Percentiles rank a stretch among this genome's conserved stretches.
These are phyloP conservation scores for Phaedon cochleariae DNA, from an alignment of 2,888 invertebrate genomes.

Conservation along the genomic window DNA sequence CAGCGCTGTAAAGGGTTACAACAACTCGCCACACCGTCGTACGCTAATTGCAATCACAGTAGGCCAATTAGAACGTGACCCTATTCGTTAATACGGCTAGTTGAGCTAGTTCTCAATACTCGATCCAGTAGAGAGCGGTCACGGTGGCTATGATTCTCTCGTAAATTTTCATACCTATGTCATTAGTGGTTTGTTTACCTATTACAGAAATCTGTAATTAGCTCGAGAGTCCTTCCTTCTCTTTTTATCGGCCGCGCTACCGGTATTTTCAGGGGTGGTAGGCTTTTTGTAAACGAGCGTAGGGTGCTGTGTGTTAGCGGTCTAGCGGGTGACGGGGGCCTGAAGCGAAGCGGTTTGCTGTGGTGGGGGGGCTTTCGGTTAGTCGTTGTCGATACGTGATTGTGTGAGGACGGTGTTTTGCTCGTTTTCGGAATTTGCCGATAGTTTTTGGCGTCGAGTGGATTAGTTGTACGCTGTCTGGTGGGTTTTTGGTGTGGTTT, in stretches of 20 bases:
- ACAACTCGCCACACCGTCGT: slow-evolving; percentile 32
- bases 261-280: slow-evolving; percentile 61
- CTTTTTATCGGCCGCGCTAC: slow-evolving; percentile 36
- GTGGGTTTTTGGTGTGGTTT: slow-evolving; percentile 10
- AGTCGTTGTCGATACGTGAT: slow-evolving; percentile 40
- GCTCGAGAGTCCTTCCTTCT: neutral
- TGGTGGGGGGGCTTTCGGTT: slow-evolving; percentile 41
- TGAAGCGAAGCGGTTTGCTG: slow-evolving; percentile 41
- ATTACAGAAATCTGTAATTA: neutral
- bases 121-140: no score
- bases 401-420: slow-evolving; percentile 44
- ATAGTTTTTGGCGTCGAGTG: slow-evolving; percentile 5
- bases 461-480: neutral
- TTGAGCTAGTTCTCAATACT: no score
- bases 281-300: slow-evolving; percentile 57
- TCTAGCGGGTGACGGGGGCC: slow-evolving; percentile 48
- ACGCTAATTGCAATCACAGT: slow-evolving; percentile 58
- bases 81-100: slow-evolving; percentile 38
- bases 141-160: no score
- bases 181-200: neutral
- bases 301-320: slow-evolving; percentile 61
- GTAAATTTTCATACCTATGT: no score
- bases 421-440: slow-evolving; percentile 12
- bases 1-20: neutral
- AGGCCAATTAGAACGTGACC: slow-evolving; percentile 58